Conservation (phyloP, 1,140 invertebrate species). For the Alviniconcha marisindica region DNA sequence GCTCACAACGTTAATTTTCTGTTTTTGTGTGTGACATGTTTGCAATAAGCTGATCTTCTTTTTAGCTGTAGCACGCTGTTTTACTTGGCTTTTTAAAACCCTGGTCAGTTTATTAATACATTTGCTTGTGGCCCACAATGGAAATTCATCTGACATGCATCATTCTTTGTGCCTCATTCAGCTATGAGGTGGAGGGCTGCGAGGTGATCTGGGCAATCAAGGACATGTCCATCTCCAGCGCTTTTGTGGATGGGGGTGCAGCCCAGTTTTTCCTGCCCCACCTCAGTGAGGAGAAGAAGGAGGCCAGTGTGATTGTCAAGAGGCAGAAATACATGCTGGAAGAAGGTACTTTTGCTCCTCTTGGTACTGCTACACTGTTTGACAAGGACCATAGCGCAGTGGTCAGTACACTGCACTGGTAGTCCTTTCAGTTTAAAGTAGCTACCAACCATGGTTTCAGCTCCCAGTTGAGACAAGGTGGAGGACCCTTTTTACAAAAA, state of each 20-base stretch:
- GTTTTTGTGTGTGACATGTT: too few species aligned
- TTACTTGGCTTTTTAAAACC: too few species aligned
- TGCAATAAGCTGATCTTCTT: too few species aligned
- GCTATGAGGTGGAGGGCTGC: constrained; percentile 88
- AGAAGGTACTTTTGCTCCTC: neutral
- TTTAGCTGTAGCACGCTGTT: too few species aligned
- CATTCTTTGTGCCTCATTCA: constrained; percentile 53
- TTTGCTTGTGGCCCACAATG: too few species aligned
- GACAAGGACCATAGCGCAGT: too few species aligned
- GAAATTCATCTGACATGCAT: too few species aligned
- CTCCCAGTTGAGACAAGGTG: neutral
- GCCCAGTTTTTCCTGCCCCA: constrained; percentile 91
- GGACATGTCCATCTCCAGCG: constrained; percentile 92
- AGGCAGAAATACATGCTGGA: constrained; percentile 75
- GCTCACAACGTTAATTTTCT: too few species aligned
- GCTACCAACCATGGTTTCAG: neutral
- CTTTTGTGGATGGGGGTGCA: constrained; percentile 97
- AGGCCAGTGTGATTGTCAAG: constrained; percentile 63
- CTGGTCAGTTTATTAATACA: too few species aligned
- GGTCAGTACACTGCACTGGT: too few species aligned
- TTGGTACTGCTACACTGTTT: neutral
- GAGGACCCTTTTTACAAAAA: neutral
- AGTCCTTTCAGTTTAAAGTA: neutral
- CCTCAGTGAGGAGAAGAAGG: constrained; percentile 68
- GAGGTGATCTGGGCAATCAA: constrained; percentile 96